A percentile compares a stretch with the other conserved stretches of the same genome.
phyloP scores from a whole-genome alignment of 2,888 invertebrate genomes.

The Prenolepis imparis region DNA sequence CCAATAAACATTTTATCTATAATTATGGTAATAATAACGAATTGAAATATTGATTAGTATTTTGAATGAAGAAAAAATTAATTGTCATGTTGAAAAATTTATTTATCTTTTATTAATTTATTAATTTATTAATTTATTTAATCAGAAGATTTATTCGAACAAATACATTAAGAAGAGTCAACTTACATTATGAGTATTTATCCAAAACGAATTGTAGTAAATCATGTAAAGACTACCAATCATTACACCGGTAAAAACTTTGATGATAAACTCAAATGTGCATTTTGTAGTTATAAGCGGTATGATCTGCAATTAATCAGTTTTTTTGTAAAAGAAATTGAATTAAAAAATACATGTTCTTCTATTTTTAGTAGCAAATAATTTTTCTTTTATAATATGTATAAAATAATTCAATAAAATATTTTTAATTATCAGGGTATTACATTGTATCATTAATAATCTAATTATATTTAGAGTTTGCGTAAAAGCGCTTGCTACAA shows the following conservation, averaged over 20 bases:
- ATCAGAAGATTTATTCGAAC: neutral
- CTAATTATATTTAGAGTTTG: too few species aligned
- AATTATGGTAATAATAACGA: neutral
- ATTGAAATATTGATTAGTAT: neutral
- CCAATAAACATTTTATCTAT: neutral
- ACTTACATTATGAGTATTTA: slow-evolving; percentile 25
- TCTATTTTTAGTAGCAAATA: too few species aligned
- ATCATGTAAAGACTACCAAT: neutral
- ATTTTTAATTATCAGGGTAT: too few species aligned
- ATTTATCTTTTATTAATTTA: too few species aligned
- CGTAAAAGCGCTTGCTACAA: too few species aligned
- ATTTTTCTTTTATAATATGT: too few species aligned
- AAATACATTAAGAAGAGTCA: neutral
- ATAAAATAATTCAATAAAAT: neutral
- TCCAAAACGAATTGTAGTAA: neutral
- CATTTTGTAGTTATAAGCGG: slow-evolving; percentile 1
- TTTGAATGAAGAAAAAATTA: neutral
- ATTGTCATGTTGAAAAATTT: too few species aligned
- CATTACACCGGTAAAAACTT: neutral
- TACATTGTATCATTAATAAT: too few species aligned
- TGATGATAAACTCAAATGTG: neutral
- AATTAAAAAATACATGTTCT: too few species aligned
- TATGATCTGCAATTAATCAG: slow-evolving; percentile 1
- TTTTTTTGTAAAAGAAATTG: neutral
- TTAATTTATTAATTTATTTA: too few species aligned